These are phyloP conservation scores for Acropternis orthonyx DNA, from an alignment of 2,797 vertebrate genomes.

Conservation along the genomic window DNA sequence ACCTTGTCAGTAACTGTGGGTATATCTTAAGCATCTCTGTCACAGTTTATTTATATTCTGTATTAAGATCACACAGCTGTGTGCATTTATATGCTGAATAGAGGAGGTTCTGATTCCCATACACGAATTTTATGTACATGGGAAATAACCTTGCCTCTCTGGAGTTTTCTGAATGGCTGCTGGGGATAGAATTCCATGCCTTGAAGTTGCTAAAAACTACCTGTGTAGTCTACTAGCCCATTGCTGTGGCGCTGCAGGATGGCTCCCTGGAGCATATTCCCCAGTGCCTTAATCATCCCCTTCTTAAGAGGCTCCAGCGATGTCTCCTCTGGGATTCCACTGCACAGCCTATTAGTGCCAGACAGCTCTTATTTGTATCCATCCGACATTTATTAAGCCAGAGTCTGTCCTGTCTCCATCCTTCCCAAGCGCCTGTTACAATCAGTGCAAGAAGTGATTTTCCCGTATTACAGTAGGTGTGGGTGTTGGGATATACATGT, in stretches of 20 bases:
- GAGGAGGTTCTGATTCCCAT: not conserved
- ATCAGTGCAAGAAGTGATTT: not conserved
- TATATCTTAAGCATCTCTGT: constrained; percentile 30
- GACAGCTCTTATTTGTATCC: constrained; percentile 34
- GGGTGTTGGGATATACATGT: not conserved
- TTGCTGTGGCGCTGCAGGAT: constrained; percentile 1
- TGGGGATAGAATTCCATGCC: constrained; percentile 8
- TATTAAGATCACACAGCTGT: constrained; percentile 30
- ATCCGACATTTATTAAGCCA: not conserved
- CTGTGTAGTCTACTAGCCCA: not conserved
- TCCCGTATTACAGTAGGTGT: not conserved
- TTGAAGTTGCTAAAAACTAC: constrained; percentile 32
- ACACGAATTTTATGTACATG: constrained; percentile 15
- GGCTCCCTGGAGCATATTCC: constrained; percentile 17
- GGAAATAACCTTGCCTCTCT: constrained; percentile 41
- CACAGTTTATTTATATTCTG: constrained; percentile 35
- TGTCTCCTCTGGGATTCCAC: constrained; percentile 21
- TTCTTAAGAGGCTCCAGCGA: constrained; percentile 46
- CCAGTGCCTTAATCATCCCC: constrained; percentile 49
- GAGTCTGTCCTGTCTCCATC: not conserved
- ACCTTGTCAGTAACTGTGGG: not conserved
- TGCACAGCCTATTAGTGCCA: constrained; percentile 28
- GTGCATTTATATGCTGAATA: constrained; percentile 39
- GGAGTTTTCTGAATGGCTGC: constrained; percentile 34
- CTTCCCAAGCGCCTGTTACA: not conserved